These are phyloP conservation scores for Bombyx huttoni DNA, from an alignment of 2,888 invertebrate species.

Conservation along the genomic window DNA sequence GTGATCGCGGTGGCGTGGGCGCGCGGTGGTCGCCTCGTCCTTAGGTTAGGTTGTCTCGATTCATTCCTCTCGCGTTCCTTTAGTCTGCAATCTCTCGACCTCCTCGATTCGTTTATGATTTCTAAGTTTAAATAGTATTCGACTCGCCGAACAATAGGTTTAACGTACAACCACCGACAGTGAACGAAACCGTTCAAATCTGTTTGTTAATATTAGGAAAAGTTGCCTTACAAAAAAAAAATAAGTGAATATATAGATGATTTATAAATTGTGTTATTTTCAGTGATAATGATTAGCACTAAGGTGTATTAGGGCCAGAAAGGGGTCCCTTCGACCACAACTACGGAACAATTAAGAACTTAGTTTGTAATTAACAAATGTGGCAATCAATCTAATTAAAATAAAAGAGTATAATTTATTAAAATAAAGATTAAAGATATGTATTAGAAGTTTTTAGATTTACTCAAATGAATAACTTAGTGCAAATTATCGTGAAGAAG, in stretches of 20 bases:
- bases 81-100: slow-evolving; percentile 1
- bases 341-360: slow-evolving; percentile 69
- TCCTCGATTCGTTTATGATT: not conserved
- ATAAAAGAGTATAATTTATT: slow-evolving; percentile 70
- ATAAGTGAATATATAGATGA: slow-evolving; percentile 66
- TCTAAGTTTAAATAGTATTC: slow-evolving; percentile 5
- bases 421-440: slow-evolving; percentile 54
- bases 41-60: slow-evolving; percentile 62
- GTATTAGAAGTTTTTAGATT: slow-evolving; percentile 72
- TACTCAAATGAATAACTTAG: slow-evolving; percentile 66
- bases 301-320: slow-evolving; percentile 44
- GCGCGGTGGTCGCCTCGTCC: slow-evolving; percentile 49
- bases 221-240: slow-evolving; percentile 59
- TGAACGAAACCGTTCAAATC: slow-evolving; percentile 50
- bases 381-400: slow-evolving; percentile 67
- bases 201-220: slow-evolving; percentile 64
- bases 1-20: slow-evolving; percentile 39
- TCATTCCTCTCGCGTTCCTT: slow-evolving; percentile 42
- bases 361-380: slow-evolving; percentile 67
- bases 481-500: slow-evolving; percentile 68
- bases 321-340: slow-evolving; percentile 41
- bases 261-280: slow-evolving; percentile 65
- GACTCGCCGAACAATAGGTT: slow-evolving; percentile 36
- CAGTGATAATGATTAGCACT: slow-evolving; percentile 63
- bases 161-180: slow-evolving; percentile 64